A percentile compares a stretch with the other conserved stretches of the same genome.
phyloP scores from a whole-genome alignment of 2,888 invertebrate species.

The Nudaria mundana region DNA sequence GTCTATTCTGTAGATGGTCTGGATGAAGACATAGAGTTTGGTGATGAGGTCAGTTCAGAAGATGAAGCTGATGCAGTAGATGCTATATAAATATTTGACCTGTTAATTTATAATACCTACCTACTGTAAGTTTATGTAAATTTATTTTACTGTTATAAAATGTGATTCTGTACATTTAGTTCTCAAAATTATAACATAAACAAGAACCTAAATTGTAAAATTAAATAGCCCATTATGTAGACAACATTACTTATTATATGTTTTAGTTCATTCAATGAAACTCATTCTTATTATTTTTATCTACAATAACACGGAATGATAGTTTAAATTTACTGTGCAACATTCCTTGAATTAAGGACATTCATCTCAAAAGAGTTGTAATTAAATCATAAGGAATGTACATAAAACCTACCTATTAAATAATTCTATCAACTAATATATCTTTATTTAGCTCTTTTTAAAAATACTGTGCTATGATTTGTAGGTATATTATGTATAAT shows the following conservation, averaged over 20 bases:
- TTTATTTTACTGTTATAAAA: constrained; percentile 71
- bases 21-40: constrained; percentile 98
- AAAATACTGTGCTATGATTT: background rate
- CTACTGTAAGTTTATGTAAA: constrained; percentile 77
- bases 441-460: constrained; percentile 17
- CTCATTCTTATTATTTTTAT: constrained; percentile 27
- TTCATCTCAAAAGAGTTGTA: constrained; percentile 36
- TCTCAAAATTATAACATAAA: constrained; percentile 52
- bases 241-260: too few species aligned
- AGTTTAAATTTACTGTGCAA: constrained; percentile 52
- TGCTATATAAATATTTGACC: constrained; percentile 76
- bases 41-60: constrained; percentile 95
- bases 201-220: constrained; percentile 37
- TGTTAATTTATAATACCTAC: constrained; percentile 61
- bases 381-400: constrained; percentile 66
- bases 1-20: constrained; percentile 97
- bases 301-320: constrained; percentile 33
- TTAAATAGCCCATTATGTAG: constrained; percentile 38
- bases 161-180: constrained; percentile 58
- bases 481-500: too few species aligned
- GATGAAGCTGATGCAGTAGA: constrained; percentile 91
- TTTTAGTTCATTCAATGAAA: constrained; percentile 33
- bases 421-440: constrained; percentile 47
- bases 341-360: constrained; percentile 63
- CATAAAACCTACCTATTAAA: constrained; percentile 59